phyloP scores from a whole-genome alignment of 1,140 invertebrate species.

The Ctenoplectra terminalis region DNA sequence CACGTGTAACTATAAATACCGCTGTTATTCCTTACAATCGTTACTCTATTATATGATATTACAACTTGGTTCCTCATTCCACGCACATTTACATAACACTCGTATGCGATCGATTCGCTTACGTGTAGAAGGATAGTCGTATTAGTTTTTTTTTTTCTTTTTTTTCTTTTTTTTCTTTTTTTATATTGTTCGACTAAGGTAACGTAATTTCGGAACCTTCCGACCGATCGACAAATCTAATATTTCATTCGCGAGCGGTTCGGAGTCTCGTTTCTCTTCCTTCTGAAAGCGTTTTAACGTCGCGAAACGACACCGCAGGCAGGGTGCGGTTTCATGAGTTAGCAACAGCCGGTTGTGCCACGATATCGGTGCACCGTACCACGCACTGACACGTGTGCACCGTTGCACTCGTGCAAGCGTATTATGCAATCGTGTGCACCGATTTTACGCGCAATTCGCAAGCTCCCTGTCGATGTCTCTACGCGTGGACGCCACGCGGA shows the following conservation, averaged over 20 bases:
- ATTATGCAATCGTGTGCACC: conserved; percentile 68
- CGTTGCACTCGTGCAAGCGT: conserved; percentile 18
- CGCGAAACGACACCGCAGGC: background rate
- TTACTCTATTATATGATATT: background rate
- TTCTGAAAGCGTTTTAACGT: background rate
- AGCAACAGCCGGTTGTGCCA: conserved; percentile 33
- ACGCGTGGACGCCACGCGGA: conserved; percentile 30
- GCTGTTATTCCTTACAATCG: background rate
- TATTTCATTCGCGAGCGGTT: background rate
- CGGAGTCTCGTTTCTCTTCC: background rate
- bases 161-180: no score
- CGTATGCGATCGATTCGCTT: background rate
- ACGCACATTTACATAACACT: background rate
- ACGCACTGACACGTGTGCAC: conserved; percentile 57
- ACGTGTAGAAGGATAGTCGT: no score
- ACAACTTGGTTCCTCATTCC: background rate
- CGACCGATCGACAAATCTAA: background rate
- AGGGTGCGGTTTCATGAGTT: conserved; percentile 46
- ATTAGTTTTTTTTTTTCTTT: no score
- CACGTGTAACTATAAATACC: background rate
- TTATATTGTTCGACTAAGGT: no score
- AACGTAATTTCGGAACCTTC: no score
- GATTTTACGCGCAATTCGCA: conserved; percentile 61
- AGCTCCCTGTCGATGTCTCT: background rate
- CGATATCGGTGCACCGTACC: conserved; percentile 16